Conservation (phyloP, 2,797 vertebrate species). For the Sebastes glaucus region DNA sequence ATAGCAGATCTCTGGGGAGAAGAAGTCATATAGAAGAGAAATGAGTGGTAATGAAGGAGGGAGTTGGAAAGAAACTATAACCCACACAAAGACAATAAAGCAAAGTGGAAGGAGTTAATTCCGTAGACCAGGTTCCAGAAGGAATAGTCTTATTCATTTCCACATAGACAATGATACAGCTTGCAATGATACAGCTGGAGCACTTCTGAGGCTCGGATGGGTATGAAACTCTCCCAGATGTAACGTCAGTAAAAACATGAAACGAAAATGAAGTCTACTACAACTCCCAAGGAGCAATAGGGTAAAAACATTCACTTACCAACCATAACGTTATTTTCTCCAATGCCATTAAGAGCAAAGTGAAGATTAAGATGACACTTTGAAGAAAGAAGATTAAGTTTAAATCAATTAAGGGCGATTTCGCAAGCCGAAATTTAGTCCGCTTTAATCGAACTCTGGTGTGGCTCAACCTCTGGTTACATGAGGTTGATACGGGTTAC, state of each 20-base stretch:
- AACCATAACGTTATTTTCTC: not conserved
- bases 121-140: not conserved
- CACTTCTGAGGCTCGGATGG: not conserved
- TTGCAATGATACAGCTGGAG: not conserved
- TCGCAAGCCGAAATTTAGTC: too few relatives aligned
- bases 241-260: not conserved
- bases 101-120: not conserved
- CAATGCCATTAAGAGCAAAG: not conserved
- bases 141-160: not conserved
- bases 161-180: not conserved
- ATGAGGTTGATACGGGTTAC: too few relatives aligned
- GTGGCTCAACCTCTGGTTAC: too few relatives aligned
- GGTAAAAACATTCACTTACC: not conserved
- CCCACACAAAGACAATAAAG: not conserved
- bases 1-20: conserved; percentile 17
- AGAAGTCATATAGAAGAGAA: not conserved
- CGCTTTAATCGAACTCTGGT: too few relatives aligned
- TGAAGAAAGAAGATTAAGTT: not conserved
- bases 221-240: not conserved
- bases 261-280: not conserved
- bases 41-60: conserved; percentile 4
- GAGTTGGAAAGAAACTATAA: not conserved
- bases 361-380: not conserved
- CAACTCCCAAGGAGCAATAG: not conserved
- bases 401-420: not conserved